Evolutionary conservation across 2,113 vertebrate genomes (phyloP).

Genomic region (Ellobius talpinus): DNA sequence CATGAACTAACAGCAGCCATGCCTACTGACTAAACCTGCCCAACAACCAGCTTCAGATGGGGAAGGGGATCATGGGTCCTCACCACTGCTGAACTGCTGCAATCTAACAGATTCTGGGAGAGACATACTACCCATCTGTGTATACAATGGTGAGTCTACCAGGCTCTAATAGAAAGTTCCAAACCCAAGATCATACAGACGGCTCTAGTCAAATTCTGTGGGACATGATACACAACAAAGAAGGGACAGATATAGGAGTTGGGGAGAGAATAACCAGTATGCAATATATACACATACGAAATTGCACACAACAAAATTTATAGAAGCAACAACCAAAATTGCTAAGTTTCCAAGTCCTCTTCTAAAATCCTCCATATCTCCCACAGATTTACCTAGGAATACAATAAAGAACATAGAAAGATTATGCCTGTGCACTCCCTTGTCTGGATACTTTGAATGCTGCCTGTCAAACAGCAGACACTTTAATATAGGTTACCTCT

Average conservation of each 20-base stretch:
- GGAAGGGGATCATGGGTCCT: neutral
- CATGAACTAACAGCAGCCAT: neutral
- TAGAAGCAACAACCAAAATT: neutral
- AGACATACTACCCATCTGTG: neutral
- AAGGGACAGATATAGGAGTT: too few species aligned
- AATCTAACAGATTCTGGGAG: neutral
- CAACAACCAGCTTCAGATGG: neutral
- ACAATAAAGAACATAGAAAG: neutral
- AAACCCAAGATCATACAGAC: neutral
- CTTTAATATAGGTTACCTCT: neutral
- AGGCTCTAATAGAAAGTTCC: neutral
- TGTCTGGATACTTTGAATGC: neutral
- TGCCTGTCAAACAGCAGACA: neutral
- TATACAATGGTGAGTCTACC: neutral
- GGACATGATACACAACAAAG: neutral
- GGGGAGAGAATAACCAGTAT: too few species aligned
- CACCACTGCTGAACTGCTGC: neutral
- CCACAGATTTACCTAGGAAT: neutral
- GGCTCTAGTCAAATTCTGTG: neutral
- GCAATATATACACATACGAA: too few species aligned
- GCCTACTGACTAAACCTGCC: neutral
- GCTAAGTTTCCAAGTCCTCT: neutral
- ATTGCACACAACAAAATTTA: neutral
- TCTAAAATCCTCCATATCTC: conserved; percentile 24
- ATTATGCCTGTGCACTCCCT: neutral